These are phyloP conservation scores for Babyrousa celebensis DNA, from an alignment of 2,797 vertebrate species.

Conservation along the genomic window DNA sequence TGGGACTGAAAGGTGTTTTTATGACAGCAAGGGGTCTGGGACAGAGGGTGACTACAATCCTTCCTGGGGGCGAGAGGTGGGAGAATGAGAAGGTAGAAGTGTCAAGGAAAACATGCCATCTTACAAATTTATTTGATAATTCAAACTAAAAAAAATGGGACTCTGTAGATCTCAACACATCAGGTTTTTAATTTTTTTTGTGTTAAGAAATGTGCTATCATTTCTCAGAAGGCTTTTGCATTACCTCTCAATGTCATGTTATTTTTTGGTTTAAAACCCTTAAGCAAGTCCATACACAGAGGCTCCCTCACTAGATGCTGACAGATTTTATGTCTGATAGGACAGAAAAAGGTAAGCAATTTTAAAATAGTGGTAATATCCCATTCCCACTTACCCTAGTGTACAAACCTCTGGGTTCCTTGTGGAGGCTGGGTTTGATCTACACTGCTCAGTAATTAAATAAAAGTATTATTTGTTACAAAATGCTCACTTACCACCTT, in stretches of 20 bases:
- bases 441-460: not conserved
- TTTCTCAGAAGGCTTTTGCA: not conserved
- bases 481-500: not conserved
- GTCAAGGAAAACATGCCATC: not conserved
- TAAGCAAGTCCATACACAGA: not conserved
- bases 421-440: not conserved
- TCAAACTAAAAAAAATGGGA: not conserved
- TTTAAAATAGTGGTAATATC: constrained; percentile 24
- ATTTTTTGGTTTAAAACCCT: constrained; percentile 24
- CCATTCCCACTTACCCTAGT: not conserved
- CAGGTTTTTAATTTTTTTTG: not conserved
- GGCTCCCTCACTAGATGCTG: not conserved
- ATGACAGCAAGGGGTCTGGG: not conserved
- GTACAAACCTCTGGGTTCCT: not conserved
- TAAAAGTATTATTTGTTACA: not conserved
- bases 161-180: not conserved
- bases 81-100: too few species aligned
- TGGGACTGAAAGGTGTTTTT: not conserved
- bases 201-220: not conserved
- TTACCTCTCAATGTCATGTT: not conserved
- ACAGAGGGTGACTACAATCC: not conserved
- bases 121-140: not conserved
- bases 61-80: not conserved
- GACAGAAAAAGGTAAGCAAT: not conserved
- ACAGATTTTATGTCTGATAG: not conserved